Evolutionary conservation across 1,140 invertebrate species (phyloP).

Genomic region (Calephelis virginiensis): DNA sequence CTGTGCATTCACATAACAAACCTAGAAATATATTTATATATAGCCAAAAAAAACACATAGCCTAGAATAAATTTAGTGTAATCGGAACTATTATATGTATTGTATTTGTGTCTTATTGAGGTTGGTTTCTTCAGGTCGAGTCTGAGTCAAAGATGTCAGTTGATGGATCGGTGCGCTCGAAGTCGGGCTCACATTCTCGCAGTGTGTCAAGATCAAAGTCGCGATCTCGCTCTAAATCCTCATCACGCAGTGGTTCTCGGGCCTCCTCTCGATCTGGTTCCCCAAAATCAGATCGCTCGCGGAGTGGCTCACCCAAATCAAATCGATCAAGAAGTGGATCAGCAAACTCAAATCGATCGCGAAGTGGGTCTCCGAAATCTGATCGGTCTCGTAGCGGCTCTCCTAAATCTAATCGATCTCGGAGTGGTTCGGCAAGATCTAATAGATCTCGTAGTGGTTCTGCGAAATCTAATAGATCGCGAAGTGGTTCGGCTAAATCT

Average conservation of each 20-base stretch:
- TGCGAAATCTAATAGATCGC: slow-evolving; percentile 20
- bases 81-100: no score
- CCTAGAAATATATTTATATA: no score
- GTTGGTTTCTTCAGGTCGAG: slow-evolving; percentile 37
- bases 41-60: no score
- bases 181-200: slow-evolving; percentile 36
- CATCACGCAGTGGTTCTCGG: slow-evolving; percentile 33
- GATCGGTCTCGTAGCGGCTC: slow-evolving; percentile 23
- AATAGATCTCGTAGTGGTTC: slow-evolving; percentile 23
- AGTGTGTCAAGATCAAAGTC: slow-evolving; percentile 29
- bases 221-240: slow-evolving; percentile 28
- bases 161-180: slow-evolving; percentile 47
- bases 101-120: no score
- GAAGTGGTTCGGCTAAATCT: slow-evolving; percentile 22
- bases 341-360: slow-evolving; percentile 20
- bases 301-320: slow-evolving; percentile 29
- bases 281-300: slow-evolving; percentile 24
- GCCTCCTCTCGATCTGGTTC: slow-evolving; percentile 34
- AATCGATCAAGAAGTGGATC: slow-evolving; percentile 18
- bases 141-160: slow-evolving; percentile 56
- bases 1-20: no score
- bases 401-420: slow-evolving; percentile 15
- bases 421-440: slow-evolving; percentile 19
- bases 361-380: not conserved
- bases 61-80: no score